Conservation (phyloP, 2,113 vertebrate species). For the Dipodomys spectabilis region DNA sequence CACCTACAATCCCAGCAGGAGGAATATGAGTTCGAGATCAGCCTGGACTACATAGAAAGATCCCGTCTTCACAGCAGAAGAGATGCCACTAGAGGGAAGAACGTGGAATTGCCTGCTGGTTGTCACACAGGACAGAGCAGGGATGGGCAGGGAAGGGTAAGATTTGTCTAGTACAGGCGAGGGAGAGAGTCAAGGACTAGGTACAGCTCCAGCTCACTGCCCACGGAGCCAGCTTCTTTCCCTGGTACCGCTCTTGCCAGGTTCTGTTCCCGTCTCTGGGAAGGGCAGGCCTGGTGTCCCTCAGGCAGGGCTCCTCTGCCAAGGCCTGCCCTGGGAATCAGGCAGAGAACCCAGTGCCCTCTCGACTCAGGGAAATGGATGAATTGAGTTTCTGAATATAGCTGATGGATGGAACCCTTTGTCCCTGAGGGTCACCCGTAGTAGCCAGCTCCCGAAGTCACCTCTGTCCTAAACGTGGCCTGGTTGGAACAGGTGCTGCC, state of each 20-base stretch:
- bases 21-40: neutral
- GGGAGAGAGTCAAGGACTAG: neutral
- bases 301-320: neutral
- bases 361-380: neutral
- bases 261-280: neutral
- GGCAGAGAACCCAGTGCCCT: neutral
- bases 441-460: neutral
- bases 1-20: neutral
- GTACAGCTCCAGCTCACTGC: neutral
- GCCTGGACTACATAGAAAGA: neutral
- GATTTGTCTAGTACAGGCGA: rapidly evolving
- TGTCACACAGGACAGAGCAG: neutral
- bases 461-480: neutral
- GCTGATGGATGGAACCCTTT: neutral
- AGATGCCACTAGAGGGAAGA: neutral
- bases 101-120: too few relatives aligned
- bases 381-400: neutral
- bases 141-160: too few relatives aligned
- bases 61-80: neutral
- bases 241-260: neutral
- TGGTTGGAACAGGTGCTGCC: neutral
- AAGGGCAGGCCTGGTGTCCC: too few relatives aligned
- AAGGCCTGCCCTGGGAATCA: rapidly evolving
- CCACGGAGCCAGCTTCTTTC: neutral
- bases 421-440: rapidly evolving